Evolutionary conservation across 2,113 vertebrate species (phyloP).

Genomic region (Stercorarius parasiticus): DNA sequence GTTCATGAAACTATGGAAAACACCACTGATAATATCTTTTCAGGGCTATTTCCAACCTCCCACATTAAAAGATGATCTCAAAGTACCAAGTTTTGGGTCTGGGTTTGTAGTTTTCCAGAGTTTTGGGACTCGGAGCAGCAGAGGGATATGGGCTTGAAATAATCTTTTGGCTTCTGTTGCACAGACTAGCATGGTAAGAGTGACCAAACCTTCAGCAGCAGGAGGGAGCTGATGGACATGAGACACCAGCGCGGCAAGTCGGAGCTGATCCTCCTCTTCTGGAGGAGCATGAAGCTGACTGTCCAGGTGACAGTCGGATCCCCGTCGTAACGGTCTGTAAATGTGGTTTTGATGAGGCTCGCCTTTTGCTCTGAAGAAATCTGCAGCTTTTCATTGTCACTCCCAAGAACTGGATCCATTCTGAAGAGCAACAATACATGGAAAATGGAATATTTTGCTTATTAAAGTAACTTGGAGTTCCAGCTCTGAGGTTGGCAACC

Average conservation of each 20-base stretch:
- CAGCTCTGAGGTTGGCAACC: conserved; percentile 50
- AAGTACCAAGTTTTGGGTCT: background rate
- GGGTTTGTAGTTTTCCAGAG: background rate
- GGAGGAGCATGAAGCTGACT: background rate
- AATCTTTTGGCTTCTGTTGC: background rate
- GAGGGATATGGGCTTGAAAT: background rate
- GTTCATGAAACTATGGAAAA: background rate
- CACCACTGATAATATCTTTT: background rate
- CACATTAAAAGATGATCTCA: background rate
- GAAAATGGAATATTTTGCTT: conserved; percentile 57
- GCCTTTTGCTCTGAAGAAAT: conserved; percentile 2
- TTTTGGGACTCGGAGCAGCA: background rate
- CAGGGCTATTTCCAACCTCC: background rate
- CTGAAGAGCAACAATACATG: conserved; percentile 29
- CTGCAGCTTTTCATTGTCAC: background rate
- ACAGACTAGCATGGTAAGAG: background rate
- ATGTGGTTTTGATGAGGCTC: background rate
- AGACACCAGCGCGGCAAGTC: background rate
- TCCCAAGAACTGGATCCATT: background rate
- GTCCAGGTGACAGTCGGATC: background rate
- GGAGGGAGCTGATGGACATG: background rate
- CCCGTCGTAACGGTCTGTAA: background rate
- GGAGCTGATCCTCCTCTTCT: background rate
- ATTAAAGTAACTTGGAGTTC: conserved; percentile 42
- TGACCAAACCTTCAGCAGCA: background rate